A percentile compares a stretch with the other conserved stretches of the same genome.
These are phyloP conservation scores for Paramisgurnus dabryanus DNA, from an alignment of 2,113 vertebrate genomes.

Conservation along the genomic window DNA sequence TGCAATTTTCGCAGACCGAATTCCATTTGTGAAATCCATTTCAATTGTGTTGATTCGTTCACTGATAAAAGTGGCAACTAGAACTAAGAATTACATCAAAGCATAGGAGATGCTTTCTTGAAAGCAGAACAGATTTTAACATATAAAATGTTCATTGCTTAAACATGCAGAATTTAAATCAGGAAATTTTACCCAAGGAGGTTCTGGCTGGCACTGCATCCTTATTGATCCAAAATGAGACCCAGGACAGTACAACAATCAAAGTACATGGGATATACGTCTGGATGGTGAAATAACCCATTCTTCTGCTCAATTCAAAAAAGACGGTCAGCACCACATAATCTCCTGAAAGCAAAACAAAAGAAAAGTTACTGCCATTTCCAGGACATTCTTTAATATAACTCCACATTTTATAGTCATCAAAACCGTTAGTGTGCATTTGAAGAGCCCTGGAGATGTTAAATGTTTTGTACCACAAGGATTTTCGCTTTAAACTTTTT, in stretches of 20 bases:
- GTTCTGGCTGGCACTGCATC: slow-evolving; percentile 97
- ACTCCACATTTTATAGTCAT: too few species aligned
- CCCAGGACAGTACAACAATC: slow-evolving; percentile 97
- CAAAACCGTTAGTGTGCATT: not conserved
- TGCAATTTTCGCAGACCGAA: not conserved
- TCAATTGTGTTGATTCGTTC: not conserved
- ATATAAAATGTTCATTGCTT: not conserved
- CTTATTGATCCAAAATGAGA: slow-evolving; percentile 99
- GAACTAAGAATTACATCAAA: not conserved
- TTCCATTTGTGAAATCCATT: not conserved
- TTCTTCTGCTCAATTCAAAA: slow-evolving; percentile 97
- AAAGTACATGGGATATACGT: slow-evolving; percentile 98
- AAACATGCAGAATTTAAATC: not conserved
- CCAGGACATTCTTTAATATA: too few species aligned
- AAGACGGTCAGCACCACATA: slow-evolving; percentile 97
- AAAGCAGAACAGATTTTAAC: too few species aligned
- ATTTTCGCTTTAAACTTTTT: not conserved
- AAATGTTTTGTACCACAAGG: not conserved
- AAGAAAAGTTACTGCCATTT: too few species aligned
- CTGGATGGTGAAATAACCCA: slow-evolving; percentile 99
- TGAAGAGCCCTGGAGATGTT: not conserved
- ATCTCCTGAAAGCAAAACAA: slow-evolving; percentile 79
- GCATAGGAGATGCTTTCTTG: too few species aligned
- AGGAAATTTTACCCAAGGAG: slow-evolving; percentile 83
- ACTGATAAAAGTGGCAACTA: not conserved